A percentile compares a stretch with the other conserved stretches of the same genome.
Conservation (phyloP, 2,113 vertebrate genomes). For the Rissa tridactyla region DNA sequence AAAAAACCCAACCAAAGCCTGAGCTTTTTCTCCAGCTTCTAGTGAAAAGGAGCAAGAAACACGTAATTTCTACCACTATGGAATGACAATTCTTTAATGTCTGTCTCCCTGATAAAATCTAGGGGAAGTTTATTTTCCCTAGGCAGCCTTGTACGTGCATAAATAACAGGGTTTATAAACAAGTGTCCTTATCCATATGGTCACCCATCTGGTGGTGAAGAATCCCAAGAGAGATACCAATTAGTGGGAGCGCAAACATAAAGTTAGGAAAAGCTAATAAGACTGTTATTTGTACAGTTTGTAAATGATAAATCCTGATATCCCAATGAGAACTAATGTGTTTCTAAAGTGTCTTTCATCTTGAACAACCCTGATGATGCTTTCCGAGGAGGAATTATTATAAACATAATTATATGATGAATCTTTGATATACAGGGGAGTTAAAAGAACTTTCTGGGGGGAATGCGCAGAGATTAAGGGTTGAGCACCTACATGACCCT, state of each 20-base stretch:
- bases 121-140: conserved; percentile 16
- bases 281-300: not conserved
- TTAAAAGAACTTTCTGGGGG: not conserved
- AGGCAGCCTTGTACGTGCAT: conserved; percentile 4
- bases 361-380: not conserved
- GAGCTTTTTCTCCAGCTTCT: not conserved
- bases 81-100: not conserved
- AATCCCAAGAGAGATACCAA: conserved; percentile 39
- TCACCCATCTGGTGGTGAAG: conserved; percentile 40
- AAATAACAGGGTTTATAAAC: conserved; percentile 54
- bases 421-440: not conserved
- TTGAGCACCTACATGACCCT: not conserved
- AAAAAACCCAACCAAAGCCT: not conserved
- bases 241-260: conserved; percentile 5
- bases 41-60: not conserved
- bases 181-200: conserved; percentile 50
- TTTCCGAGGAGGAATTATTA: not conserved
- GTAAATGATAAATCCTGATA: not conserved
- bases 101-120: not conserved
- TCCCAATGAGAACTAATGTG: not conserved
- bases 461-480: not conserved
- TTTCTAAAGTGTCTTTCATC: not conserved
- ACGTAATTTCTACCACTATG: rapidly evolving
- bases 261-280: conserved; percentile 5
- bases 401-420: not conserved